Conservation (phyloP, 1,140 invertebrate species). For the Drosophila punjabiensis region DNA sequence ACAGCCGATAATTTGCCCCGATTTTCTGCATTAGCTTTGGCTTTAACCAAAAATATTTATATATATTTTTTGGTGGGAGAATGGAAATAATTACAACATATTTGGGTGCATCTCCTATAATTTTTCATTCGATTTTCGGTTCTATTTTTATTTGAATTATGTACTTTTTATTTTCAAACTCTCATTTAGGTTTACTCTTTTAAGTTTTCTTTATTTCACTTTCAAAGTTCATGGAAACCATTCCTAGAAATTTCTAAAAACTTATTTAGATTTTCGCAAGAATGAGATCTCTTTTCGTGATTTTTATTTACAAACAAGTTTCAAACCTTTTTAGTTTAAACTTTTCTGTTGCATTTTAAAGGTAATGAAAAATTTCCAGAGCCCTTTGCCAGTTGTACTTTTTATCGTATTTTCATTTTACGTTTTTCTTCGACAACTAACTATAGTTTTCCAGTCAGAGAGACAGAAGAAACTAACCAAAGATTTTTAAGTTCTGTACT, state of each 20-base stretch:
- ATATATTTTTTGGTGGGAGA: constrained; percentile 50
- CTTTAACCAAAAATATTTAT: constrained; percentile 47
- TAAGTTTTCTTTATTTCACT: constrained; percentile 40
- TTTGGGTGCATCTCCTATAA: constrained; percentile 84
- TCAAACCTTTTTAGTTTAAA: constrained; percentile 43
- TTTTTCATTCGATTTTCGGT: constrained; percentile 82
- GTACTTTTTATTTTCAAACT: constrained; percentile 66
- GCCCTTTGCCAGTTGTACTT: constrained; percentile 84
- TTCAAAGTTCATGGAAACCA: constrained; percentile 19
- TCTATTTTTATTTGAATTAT: constrained; percentile 68
- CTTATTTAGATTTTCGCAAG: constrained; percentile 29
- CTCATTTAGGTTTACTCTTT: constrained; percentile 34
- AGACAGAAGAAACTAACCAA: constrained; percentile 48
- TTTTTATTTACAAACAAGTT: constrained; percentile 4
- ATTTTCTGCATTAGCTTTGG: constrained; percentile 61
- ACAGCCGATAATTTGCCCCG: constrained; percentile 71
- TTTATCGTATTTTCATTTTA: constrained; percentile 66
- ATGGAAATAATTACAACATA: constrained; percentile 85
- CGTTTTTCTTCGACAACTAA: constrained; percentile 63
- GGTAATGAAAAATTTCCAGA: constrained; percentile 84
- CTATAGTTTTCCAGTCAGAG: constrained; percentile 35
- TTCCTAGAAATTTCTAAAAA: constrained; percentile 21
- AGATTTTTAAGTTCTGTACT: constrained; percentile 64
- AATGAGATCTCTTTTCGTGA: constrained; percentile 10
- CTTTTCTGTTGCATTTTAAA: constrained; percentile 54